These are phyloP conservation scores for Macrosiphum euphorbiae DNA, from an alignment of 2,888 invertebrate genomes.

Conservation along the genomic window DNA sequence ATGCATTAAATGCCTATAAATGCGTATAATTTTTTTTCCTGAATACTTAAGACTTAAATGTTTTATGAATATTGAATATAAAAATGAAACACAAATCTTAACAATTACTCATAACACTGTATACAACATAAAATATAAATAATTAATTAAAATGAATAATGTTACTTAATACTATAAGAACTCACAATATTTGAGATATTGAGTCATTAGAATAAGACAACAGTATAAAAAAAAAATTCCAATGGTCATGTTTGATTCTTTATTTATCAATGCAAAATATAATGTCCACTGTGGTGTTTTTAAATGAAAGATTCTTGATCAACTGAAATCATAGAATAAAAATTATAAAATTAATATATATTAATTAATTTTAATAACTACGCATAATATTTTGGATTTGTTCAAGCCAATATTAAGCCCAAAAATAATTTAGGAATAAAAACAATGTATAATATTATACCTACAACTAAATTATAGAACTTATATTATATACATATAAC, in stretches of 20 bases:
- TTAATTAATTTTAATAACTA: background rate
- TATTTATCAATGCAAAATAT: constrained; percentile 16
- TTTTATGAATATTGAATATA: background rate
- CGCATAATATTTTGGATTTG: background rate
- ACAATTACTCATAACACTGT: background rate
- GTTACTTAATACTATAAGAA: background rate
- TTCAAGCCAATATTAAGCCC: background rate
- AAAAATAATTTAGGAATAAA: background rate
- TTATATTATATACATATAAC: too few relatives aligned
- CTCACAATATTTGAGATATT: background rate
- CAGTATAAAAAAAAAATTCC: background rate
- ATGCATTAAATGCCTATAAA: background rate
- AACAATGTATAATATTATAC: background rate
- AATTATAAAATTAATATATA: background rate
- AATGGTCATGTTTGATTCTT: background rate
- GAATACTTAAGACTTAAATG: background rate
- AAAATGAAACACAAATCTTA: background rate
- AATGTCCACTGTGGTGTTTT: constrained; percentile 32
- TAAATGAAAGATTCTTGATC: constrained; percentile 20
- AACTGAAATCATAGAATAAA: constrained; percentile 34
- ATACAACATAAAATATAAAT: background rate
- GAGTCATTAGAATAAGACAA: background rate
- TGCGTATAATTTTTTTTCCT: too few relatives aligned
- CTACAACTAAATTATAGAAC: background rate
- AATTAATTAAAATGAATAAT: background rate